Base-by-base conservation (phyloP, 2,113 vertebrate species). In the Regulus satrapa region DNA sequence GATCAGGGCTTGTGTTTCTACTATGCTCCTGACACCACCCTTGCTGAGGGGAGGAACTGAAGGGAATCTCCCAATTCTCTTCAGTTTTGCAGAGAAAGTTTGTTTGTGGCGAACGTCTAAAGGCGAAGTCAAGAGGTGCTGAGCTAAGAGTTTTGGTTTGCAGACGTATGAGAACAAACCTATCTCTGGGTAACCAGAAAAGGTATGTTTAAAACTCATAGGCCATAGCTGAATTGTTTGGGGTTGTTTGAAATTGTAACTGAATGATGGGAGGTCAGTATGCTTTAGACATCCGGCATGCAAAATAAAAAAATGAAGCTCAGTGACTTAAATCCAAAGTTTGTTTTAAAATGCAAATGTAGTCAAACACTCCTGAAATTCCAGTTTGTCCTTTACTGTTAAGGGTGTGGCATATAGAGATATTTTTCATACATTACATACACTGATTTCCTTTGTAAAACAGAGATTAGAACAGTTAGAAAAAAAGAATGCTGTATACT, bases 281-380 rank as follows among this genome's bases (percentile, higher is more conserved):
- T 49, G 46, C 38, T 62, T 79, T 85, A 81, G 31, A 71, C 16
- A 15, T 41, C 45, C 46, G 72, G 24, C 51, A 36, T 1, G 12
- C 29, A 82, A 80, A 69, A 85, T 25, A 3, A 61, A 81, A 81
- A 71, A 69, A n/a, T 23, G 66, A 83, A 89, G 40, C 32, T 38
- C 67, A 20, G 18, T 14, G 49, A 85, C 12, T 79, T 62, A 58
- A 80, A 49, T 72, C 46, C 75, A 34, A 84, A 93, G 6, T 49
- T 89, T 71, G 19, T 52, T 96, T 94, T 87, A 56, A 95, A 91
- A 92, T 61, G 49, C 46, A 95, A 90, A 92, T 76, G 25, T 36
- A 87, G 77, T 41, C 69, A 49, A 89, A 49, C 34, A 51, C 23
- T 67, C 92, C 75, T 88, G 73, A 58, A 43, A 78, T 89, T 95